Evolutionary conservation across 1,140 invertebrate species (phyloP), one percentile per base, ranked within the genome.

Genomic region (Drosophila azteca): DNA sequence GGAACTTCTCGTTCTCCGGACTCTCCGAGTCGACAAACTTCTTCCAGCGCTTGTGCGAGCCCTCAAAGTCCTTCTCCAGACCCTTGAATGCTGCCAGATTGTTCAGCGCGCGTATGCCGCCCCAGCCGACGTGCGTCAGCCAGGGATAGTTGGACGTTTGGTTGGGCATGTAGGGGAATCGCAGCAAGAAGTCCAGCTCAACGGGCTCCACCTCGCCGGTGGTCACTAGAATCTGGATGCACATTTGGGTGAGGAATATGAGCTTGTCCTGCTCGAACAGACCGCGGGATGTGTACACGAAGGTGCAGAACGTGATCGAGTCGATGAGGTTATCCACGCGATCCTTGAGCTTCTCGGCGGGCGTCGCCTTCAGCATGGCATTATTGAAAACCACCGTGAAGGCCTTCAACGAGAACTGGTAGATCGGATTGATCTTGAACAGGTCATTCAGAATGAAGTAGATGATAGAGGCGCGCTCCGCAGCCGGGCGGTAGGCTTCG

Each of bases 371-470:
- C 20, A 94, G 93, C 52, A 99, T 95, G 0, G 97, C 97, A 82
- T 97, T 97, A 78, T 96, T 95, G 92, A 99, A 99, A 1, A 99
- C 97, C 3, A 97, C 95, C 77, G 95, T 98, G 92, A 98, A 99
- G 0, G 98, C 97, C 92, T 99, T 98, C 31, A 99, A 90, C 0
- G 97, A 99, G 93, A 99, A 99, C 87, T 99, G 97, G 92, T 99
- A 99, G 77, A 99, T 97, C 50, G 96, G 97, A 92, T 99, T 98
- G 65, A 99, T 98, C 92, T 97, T 98, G 92, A 95, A 94, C 24
- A 99, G 92, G 79, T 99, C 98, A 87, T 97, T 98, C 45, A 99
- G 92, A 55, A 99, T 97, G 90, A 99, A 99, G 91, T 99, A 99
- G 0, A 99, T 92, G 2, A 99, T 93, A 2, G 97, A 98, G 1